Evolutionary conservation across 1,140 invertebrate genomes (phyloP).

Genomic region (Cyclargus thomasi): DNA sequence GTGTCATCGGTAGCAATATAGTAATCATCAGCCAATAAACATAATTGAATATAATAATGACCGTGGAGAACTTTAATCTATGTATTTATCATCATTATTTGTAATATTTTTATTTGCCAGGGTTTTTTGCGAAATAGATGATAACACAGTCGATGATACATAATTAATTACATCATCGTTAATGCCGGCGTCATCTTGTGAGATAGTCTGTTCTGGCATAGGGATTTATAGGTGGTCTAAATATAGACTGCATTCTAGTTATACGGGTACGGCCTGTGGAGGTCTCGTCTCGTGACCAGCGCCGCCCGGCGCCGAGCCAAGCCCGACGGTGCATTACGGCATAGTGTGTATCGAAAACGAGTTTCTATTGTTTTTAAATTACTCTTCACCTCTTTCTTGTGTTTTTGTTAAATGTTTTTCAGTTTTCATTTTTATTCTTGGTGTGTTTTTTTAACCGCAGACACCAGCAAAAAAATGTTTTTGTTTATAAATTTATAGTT

Average conservation of each 20-base stretch:
- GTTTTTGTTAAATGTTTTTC: neutral
- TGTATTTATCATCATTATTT: too few species aligned
- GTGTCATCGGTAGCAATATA: neutral
- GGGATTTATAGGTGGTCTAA: slow-evolving; percentile 43
- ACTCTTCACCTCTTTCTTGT: neutral
- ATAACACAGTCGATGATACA: slow-evolving; percentile 28
- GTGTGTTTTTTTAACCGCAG: neutral
- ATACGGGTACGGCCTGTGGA: slow-evolving; percentile 28
- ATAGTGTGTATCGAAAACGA: neutral
- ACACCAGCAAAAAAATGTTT: neutral
- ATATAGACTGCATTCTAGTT: slow-evolving; percentile 39
- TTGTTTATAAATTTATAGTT: too few species aligned
- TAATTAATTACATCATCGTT: slow-evolving; percentile 50
- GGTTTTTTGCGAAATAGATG: slow-evolving; percentile 6
- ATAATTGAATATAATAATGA: too few species aligned
- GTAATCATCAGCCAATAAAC: too few species aligned
- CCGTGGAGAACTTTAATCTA: too few species aligned
- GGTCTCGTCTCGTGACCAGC: slow-evolving; percentile 48
- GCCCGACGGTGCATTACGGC: slow-evolving; percentile 18
- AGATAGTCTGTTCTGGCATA: slow-evolving; percentile 44
- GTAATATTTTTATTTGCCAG: neutral
- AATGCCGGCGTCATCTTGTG: slow-evolving; percentile 46
- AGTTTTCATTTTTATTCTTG: neutral
- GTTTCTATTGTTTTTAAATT: slow-evolving; percentile 5
- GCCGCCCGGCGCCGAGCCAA: slow-evolving; percentile 53